Conservation (phyloP, 2,888 invertebrate species). For the Volucella bombylans region DNA sequence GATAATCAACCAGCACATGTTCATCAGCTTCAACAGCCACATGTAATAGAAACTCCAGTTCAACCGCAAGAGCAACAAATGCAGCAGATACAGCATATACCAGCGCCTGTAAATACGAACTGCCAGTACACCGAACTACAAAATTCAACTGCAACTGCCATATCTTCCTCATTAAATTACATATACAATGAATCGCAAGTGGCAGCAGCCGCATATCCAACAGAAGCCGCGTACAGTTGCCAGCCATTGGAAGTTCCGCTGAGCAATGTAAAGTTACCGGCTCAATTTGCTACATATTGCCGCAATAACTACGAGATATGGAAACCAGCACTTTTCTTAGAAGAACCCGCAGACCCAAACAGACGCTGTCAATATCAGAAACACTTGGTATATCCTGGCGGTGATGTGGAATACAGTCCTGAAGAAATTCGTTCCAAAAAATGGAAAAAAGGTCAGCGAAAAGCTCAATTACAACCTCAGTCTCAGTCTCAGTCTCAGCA, state of each 20-base stretch:
- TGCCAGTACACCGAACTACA: constrained; percentile 69
- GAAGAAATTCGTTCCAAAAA: constrained; percentile 80
- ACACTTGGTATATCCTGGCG: constrained; percentile 80
- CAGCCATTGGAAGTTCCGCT: constrained; percentile 68
- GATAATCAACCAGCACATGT: constrained; percentile 70
- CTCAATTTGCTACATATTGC: constrained; percentile 79
- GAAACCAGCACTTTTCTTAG: constrained; percentile 81
- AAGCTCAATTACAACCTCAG: constrained; percentile 19
- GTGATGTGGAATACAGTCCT: constrained; percentile 80
- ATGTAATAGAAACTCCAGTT: constrained; percentile 66
- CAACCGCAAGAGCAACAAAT: constrained; percentile 55
- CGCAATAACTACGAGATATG: constrained; percentile 82
- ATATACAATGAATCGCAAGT: constrained; percentile 66
- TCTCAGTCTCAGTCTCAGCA: background rate
- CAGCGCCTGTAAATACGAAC: constrained; percentile 28
- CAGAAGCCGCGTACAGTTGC: constrained; percentile 23
- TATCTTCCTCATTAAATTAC: constrained; percentile 73
- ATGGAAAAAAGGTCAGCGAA: constrained; percentile 75
- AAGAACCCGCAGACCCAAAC: constrained; percentile 81
- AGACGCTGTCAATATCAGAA: constrained; percentile 81
- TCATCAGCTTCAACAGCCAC: constrained; percentile 75
- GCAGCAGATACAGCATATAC: constrained; percentile 29
- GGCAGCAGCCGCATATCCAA: constrained; percentile 31
- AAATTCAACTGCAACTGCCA: constrained; percentile 74
- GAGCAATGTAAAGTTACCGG: constrained; percentile 78